Conservation (phyloP, 1,140 invertebrate genomes). For the Mycetomoellerius zeteki region DNA sequence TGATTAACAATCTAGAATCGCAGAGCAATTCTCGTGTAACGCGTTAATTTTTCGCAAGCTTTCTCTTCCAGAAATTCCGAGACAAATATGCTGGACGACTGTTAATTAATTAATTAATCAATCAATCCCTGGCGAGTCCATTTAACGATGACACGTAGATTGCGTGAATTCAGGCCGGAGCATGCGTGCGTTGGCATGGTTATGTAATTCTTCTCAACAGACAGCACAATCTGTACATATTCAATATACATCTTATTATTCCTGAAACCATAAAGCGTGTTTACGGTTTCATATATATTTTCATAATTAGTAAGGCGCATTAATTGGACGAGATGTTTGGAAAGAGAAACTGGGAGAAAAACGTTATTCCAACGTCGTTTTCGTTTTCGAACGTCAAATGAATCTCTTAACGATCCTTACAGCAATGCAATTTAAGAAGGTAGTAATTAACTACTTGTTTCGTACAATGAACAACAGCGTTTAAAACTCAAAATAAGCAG, state of each 20-base stretch:
- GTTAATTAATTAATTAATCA: neutral
- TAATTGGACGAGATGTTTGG: neutral
- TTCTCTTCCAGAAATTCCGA: neutral
- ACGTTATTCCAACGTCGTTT: neutral
- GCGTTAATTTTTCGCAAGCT: neutral
- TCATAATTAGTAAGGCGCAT: too few species aligned
- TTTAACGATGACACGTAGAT: constrained; percentile 22
- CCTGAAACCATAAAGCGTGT: neutral
- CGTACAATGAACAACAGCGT: too few species aligned
- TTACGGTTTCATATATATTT: too few species aligned
- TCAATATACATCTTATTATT: too few species aligned
- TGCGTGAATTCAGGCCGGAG: neutral
- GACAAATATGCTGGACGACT: too few species aligned
- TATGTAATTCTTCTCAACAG: constrained; percentile 1
- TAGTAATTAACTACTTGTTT: too few species aligned
- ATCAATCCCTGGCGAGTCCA: neutral
- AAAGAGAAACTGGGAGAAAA: neutral
- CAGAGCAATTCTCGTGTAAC: neutral
- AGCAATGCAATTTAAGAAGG: too few species aligned
- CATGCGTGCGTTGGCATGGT: constrained; percentile 14
- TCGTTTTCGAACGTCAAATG: neutral
- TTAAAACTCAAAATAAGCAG: too few species aligned
- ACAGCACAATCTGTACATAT: too few species aligned
- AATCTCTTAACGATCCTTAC: neutral
- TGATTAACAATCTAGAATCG: neutral